Evolutionary conservation across 2,888 invertebrate species (phyloP), one percentile per base, ranked within the genome.

Genomic region (Corythucha ciliata): DNA sequence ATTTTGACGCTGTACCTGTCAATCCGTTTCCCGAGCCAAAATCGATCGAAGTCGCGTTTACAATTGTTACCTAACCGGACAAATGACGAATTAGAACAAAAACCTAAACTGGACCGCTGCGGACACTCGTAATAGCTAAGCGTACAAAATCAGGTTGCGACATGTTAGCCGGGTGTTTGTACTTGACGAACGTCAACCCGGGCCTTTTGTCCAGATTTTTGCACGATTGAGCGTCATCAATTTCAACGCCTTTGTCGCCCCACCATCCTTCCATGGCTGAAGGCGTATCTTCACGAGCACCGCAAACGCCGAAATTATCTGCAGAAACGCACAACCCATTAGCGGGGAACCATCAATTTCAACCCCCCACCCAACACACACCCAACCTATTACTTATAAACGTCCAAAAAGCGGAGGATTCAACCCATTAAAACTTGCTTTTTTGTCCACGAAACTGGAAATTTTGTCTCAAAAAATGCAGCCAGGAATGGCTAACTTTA

Each of bases 191-290:
- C 0, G 91, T 92, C 2, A 93, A 73, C 0, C 93, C 94, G 0
- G 93, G 90, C 21, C 90, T 75, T 57, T 80, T 80, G 67, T 88
- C 88, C 59, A 80, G 70, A 45, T 77, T 72, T 52, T 86, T 80
- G 64, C 93, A 93, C 64, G 86, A 79, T 25, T 82, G 79, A 0
- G 89, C 80, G 32, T 73, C 71, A 0, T 77, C 75, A 22, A 87
- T 79, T 68, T 83, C 83, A 0, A 80, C 80, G 18, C 89, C 90
- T 54, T 83, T 81, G 1, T 80, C 70, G 2, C 89, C 89, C 92
- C 92, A 92, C 91, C 91, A 92, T 1, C 87, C 88, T 0, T 83
- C 81, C 58, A 81, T 80, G 64, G 83, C 83, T 7, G 83, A 83
- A 0, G 83, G 83, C 20, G 83, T 83, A 62, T 86, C 86, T 64